These are phyloP conservation scores for Nomada fucata DNA, from an alignment of 2,888 invertebrate species.

Conservation along the genomic window DNA sequence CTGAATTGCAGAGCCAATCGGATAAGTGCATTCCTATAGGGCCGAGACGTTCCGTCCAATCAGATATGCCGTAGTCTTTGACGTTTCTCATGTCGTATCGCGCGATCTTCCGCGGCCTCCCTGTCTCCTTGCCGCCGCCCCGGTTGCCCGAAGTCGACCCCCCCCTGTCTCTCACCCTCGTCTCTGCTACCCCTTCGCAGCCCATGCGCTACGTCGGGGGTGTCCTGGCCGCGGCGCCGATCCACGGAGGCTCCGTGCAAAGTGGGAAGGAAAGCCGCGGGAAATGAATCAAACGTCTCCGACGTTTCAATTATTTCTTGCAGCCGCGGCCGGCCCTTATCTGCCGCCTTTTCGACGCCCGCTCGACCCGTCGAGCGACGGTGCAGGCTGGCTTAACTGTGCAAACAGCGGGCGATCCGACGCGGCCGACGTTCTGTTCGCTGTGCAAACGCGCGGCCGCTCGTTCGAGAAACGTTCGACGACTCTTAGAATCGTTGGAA, in stretches of 20 bases:
- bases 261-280: conserved; percentile 80
- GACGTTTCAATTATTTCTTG: conserved; percentile 83
- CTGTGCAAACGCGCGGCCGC: conserved; percentile 52
- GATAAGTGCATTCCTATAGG: conserved; percentile 83
- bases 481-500: background rate
- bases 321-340: conserved; percentile 60
- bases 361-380: background rate
- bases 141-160: background rate
- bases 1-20: conserved; percentile 83
- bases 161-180: conserved; percentile 24
- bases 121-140: conserved; percentile 16
- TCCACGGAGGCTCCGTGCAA: conserved; percentile 77
- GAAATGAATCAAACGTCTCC: conserved; percentile 82
- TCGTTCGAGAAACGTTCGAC: conserved; percentile 48
- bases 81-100: conserved; percentile 83
- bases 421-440: conserved; percentile 50
- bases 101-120: conserved; percentile 77
- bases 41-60: conserved; percentile 80
- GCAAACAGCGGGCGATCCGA: conserved; percentile 50
- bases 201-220: conserved; percentile 22
- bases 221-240: conserved; percentile 62
- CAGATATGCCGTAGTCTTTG: conserved; percentile 82
- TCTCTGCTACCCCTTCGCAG: conserved; percentile 12
- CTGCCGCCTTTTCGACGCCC: conserved; percentile 57
- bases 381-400: conserved; percentile 44